A percentile compares a stretch with the other conserved stretches of the same genome.
These are phyloP conservation scores for Centropus unirufus DNA, from an alignment of 2,113 vertebrate genomes.

Conservation along the genomic window DNA sequence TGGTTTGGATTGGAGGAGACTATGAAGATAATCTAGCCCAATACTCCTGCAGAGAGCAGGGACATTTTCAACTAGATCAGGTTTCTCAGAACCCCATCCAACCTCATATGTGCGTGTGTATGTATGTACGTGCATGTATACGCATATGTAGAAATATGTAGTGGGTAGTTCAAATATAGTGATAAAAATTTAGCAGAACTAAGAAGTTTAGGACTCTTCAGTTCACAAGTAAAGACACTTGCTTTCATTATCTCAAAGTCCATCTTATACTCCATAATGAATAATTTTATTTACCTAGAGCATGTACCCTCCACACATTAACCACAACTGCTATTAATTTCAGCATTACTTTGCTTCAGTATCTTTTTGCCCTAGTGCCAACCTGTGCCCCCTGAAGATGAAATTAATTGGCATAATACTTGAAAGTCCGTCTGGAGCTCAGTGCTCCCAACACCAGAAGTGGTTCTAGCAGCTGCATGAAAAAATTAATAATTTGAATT, in stretches of 20 bases:
- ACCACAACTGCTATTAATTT: not conserved
- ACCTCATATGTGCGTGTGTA: rapidly evolving
- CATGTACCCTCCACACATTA: not conserved
- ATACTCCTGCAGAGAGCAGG: too few relatives aligned
- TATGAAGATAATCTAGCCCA: too few relatives aligned
- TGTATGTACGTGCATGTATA: not conserved
- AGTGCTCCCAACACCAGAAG: not conserved
- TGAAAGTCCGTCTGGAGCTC: not conserved
- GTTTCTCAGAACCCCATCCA: too few relatives aligned
- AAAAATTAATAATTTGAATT: not conserved
- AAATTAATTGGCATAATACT: not conserved
- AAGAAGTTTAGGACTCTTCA: not conserved
- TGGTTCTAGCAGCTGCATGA: not conserved
- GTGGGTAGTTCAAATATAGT: not conserved
- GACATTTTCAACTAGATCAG: too few relatives aligned
- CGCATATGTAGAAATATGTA: not conserved
- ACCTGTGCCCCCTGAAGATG: not conserved
- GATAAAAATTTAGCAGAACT: not conserved
- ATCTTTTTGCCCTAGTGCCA: not conserved
- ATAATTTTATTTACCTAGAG: not conserved
- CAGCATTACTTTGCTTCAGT: not conserved
- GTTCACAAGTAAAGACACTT: not conserved
- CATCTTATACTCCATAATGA: not conserved
- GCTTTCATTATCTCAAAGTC: not conserved
- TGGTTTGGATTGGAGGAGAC: too few relatives aligned